Evolutionary conservation across 2,797 vertebrate genomes (phyloP), one percentile per base, ranked within the genome.

Genomic region (Halcyon chelicuti): DNA sequence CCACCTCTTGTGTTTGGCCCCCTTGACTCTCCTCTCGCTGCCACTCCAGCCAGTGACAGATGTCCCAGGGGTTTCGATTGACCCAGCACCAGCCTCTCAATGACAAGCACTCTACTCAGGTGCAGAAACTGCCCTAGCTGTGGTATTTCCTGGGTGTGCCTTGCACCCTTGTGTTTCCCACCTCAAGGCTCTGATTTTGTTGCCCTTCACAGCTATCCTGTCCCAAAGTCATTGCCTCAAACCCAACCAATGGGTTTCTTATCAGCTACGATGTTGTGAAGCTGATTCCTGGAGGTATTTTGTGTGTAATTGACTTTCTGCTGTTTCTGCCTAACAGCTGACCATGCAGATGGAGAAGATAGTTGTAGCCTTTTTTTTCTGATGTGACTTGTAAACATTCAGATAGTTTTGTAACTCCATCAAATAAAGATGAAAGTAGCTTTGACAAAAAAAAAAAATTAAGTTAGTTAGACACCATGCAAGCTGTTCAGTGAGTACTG

Each of bases 301-400:
- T 3, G 0, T 21, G 1, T 18, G 23, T 7, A 7, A 10, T 2
- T 29, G 28, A 6, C 28, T 8, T 10, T 7, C 39, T 77, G 54
- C 90, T 60, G 19, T 13, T 54, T 31, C 65, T 49, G 33, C 29
- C 15, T 37, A 12, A 9, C 33, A 15, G 58, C 5, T 79, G 86
- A 57, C 49, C 51, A 4, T 0, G 1, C 10, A 9, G 47, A 17
- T 26, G 62, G 74, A 74, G 60, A 10, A 11, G 67, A 28, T 2
- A 33, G 29, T 5, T 6, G 1, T 46, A 61, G 39, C 49, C 42
- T 25, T 67, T 42, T 25, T 2, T 22, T 55, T 62, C 89, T 85
- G 40, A 17, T 22, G 3, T 13, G 42, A 25, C 22, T 37, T 83
- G 26, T 49, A 9, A 79, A 67, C 21, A 47, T 60, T 79, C 3